phyloP scores from a whole-genome alignment of 2,797 vertebrate species.

The Anguilla pacifica region DNA sequence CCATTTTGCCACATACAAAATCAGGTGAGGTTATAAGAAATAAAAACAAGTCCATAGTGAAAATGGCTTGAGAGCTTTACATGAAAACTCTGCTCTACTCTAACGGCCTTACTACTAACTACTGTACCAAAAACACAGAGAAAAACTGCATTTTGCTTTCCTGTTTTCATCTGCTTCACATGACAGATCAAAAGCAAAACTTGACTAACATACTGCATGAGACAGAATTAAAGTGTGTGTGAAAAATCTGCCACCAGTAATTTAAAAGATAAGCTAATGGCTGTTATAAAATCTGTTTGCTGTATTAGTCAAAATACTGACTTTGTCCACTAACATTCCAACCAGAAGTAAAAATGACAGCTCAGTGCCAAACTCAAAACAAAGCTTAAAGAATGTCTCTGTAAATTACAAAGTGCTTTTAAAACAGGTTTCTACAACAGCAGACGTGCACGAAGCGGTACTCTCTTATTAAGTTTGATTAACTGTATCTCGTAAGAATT shows the following conservation, averaged over 20 bases:
- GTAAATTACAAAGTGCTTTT: constrained; percentile 9
- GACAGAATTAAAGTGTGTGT: not conserved
- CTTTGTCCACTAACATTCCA: constrained; percentile 2
- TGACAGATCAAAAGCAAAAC: not conserved
- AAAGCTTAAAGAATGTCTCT: constrained; percentile 10
- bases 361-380: constrained; percentile 4
- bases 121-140: not conserved
- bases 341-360: not conserved
- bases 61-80: not conserved
- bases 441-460: not conserved
- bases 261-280: not conserved
- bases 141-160: constrained; percentile 2
- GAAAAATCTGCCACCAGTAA: not conserved
- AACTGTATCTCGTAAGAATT: not conserved
- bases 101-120: not conserved
- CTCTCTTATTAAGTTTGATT: constrained; percentile 18
- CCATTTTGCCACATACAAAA: constrained; percentile 10
- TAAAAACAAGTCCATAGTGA: not conserved
- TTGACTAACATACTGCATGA: constrained; percentile 6
- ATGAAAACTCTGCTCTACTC: not conserved
- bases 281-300: not conserved
- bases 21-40: not conserved
- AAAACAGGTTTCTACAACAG: not conserved
- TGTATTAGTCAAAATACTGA: not conserved
- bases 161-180: constrained; percentile 28